phyloP scores from a whole-genome alignment of 2,113 vertebrate species.

The Ptychochromis oligacanthus region DNA sequence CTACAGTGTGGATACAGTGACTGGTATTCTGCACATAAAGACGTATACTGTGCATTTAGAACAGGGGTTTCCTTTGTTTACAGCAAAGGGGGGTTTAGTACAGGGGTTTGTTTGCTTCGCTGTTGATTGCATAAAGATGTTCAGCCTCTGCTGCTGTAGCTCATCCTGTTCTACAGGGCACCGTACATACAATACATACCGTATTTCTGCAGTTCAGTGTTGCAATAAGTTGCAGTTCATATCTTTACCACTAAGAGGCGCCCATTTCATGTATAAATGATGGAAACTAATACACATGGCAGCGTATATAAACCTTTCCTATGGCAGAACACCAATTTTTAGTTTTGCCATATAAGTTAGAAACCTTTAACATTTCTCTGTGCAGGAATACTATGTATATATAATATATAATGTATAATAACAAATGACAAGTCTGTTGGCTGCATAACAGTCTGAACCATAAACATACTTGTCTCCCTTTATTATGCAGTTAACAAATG shows the following conservation, averaged over 20 bases:
- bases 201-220: not conserved
- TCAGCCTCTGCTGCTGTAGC: not conserved
- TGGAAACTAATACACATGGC: not conserved
- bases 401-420: too few relatives aligned
- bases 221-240: not conserved
- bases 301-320: not conserved
- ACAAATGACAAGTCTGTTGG: not conserved
- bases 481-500: not conserved
- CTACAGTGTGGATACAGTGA: not conserved
- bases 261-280: not conserved
- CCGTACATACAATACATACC: not conserved
- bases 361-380: not conserved
- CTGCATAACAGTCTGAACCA: not conserved
- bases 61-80: not conserved
- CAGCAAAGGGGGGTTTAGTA: too few relatives aligned
- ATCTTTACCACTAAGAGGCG: not conserved
- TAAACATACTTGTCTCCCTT: not conserved
- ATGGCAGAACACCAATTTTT: not conserved
- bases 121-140: not conserved
- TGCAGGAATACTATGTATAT: not conserved
- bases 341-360: not conserved
- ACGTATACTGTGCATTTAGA: not conserved
- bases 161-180: rapidly evolving
- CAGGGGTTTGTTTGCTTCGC: too few relatives aligned
- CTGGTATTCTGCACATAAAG: not conserved